Evolutionary conservation across 2,113 vertebrate species (phyloP).

Genomic region (Aramus guarauna): DNA sequence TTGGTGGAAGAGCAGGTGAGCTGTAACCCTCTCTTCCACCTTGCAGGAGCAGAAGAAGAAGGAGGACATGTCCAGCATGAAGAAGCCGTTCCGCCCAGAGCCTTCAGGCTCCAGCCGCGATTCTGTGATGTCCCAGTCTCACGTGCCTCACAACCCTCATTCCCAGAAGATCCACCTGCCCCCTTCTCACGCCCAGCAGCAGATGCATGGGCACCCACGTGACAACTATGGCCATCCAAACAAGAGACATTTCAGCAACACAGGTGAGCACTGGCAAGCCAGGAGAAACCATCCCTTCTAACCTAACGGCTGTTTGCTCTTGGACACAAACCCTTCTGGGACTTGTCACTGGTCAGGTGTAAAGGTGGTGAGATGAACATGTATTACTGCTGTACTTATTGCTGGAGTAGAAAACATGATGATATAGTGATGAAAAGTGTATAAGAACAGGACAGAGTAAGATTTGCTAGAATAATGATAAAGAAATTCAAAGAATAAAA

Average conservation of each 20-base stretch:
- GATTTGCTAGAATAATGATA: background rate
- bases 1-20: background rate
- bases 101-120: constrained; percentile 89
- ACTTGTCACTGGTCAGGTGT: background rate
- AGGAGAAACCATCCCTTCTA: background rate
- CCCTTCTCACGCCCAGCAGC: constrained; percentile 76
- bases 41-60: constrained; percentile 92
- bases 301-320: background rate
- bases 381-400: background rate
- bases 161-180: constrained; percentile 79
- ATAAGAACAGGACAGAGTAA: background rate
- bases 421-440: background rate
- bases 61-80: constrained; percentile 80
- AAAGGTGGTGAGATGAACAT: background rate
- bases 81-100: constrained; percentile 87
- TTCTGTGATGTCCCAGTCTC: constrained; percentile 80
- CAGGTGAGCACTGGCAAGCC: constrained; percentile 71
- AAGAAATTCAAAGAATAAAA: background rate
- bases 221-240: constrained; percentile 82
- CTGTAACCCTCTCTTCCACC: background rate
- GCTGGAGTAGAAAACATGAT: background rate
- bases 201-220: constrained; percentile 86
- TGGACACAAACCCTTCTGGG: background rate
- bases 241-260: constrained; percentile 89
- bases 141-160: constrained; percentile 71